These are phyloP conservation scores for Lepidocyrtoides sp. DNA, from an alignment of 2,888 invertebrate species.

Conservation along the genomic window DNA sequence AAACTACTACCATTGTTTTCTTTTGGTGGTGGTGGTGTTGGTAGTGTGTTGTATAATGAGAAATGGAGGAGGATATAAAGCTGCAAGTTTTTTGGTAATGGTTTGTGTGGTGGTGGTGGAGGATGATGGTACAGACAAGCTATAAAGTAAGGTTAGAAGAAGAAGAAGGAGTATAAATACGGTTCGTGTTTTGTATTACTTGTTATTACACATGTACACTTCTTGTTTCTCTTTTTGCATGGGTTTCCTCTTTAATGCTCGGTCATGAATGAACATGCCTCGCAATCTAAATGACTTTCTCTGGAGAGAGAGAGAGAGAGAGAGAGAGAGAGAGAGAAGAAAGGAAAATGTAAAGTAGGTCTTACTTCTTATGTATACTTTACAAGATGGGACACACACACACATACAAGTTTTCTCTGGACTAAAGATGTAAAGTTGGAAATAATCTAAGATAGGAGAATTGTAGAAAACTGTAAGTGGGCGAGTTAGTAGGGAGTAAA, in stretches of 20 bases:
- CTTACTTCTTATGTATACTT: no score
- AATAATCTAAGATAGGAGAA: no score
- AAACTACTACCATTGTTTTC: no score
- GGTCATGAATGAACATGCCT: slow-evolving; percentile 54
- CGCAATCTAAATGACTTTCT: slow-evolving; percentile 58
- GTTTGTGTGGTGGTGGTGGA: no score
- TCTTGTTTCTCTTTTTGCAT: slow-evolving; percentile 10
- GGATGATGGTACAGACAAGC: no score
- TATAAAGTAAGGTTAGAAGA: background rate
- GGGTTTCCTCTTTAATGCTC: slow-evolving; percentile 38
- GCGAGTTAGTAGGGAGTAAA: slow-evolving; percentile 24
- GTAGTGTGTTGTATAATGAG: background rate
- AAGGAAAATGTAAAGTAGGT: slow-evolving; percentile 4
- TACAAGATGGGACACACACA: no score
- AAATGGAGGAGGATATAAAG: no score
- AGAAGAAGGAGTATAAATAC: background rate
- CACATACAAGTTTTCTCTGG: no score
- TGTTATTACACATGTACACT: background rate
- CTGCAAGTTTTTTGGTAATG: no score
- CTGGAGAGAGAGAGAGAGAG: background rate
- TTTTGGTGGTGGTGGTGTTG: background rate
- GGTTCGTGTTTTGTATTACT: background rate
- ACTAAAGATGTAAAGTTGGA: no score
- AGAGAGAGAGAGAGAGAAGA: background rate
- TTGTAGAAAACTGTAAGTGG: background rate